Evolutionary conservation across 2,888 invertebrate genomes (phyloP).

Genomic region (Vandiemenella viatica): DNA sequence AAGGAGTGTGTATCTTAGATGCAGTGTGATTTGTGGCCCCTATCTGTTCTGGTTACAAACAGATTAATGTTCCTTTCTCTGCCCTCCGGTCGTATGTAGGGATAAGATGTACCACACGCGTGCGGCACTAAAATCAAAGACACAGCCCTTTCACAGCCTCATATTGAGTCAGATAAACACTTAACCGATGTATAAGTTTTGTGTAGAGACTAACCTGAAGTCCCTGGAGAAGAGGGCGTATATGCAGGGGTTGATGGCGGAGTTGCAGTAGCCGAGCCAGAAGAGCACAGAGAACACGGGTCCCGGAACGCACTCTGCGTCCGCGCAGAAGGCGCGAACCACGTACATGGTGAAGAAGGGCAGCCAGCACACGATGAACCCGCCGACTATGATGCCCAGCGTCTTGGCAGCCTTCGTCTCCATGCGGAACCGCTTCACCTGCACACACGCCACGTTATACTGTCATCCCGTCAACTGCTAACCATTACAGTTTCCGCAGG

Average conservation of each 20-base stretch:
- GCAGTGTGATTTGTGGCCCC: too few relatives aligned
- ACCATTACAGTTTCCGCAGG: too few relatives aligned
- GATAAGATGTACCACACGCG: too few relatives aligned
- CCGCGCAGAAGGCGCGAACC: conserved; percentile 71
- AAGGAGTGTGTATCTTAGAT: too few relatives aligned
- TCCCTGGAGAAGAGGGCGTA: conserved; percentile 91
- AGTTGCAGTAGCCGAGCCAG: conserved; percentile 96
- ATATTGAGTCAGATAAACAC: too few relatives aligned
- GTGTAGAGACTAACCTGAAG: too few relatives aligned
- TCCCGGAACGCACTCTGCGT: conserved; percentile 66
- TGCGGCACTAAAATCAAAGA: too few relatives aligned
- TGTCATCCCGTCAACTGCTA: neutral
- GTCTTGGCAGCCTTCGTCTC: conserved; percentile 96
- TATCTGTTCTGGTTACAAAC: too few relatives aligned
- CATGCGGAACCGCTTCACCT: conserved; percentile 77
- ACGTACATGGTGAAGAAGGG: conserved; percentile 94
- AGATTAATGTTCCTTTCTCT: too few relatives aligned
- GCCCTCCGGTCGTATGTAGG: too few relatives aligned
- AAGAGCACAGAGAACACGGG: conserved; percentile 81
- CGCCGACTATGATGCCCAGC: conserved; percentile 89
- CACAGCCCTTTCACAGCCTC: too few relatives aligned
- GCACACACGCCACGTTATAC: neutral
- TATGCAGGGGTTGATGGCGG: conserved; percentile 88
- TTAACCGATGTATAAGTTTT: too few relatives aligned
- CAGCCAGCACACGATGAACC: conserved; percentile 92